Evolutionary conservation across 1,140 invertebrate genomes (phyloP), one percentile per base, ranked within the genome.

Genomic region (Anastrepha obliqua): DNA sequence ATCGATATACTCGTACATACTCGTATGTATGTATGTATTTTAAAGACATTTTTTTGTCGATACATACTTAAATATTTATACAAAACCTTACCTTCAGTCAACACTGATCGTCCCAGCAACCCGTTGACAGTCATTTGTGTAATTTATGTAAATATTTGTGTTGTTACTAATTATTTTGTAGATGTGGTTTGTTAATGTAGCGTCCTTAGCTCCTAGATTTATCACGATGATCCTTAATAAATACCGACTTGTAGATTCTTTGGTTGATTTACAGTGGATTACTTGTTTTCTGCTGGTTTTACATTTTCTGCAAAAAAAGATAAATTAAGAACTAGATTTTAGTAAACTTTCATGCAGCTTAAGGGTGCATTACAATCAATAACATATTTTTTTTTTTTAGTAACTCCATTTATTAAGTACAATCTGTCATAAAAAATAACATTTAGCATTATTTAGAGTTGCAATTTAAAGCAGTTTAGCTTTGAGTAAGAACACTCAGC

Each of bases 111-210:
- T 89, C 91, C 91, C 9, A 92, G 67, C 44, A 92, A 85, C 88
- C 89, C 89, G 89, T 91, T 92, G 87, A 90, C 90, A 90, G 91
- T 91, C 91, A 92, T 92, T 91, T 90, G 90, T 55, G 7, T 65
- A 11, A 9, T 29, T 67, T 67, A 67, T 29, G 55, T 58, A 58
- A 8, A 58, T 7, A 13, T 58, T 13, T 62, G 7, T 42, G 29
- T 67, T 3, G 29, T 67, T 65, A 17, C 64, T 65, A 67, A 67
- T 29, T 67, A 42, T 67, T 1, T 39, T 39, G 9, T 7, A 65
- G 64, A 42, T 42, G 9, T 8, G 65, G 5, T 67, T 39, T 67
- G 11, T 29, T 29, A 29, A 29, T 67, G 9, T 42, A 11, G 29
- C 39, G 78, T 20, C 2, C 78, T 42, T 67, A 67, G 29, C 39